A percentile compares a stretch with the other conserved stretches of the same genome.
phyloP scores from a whole-genome alignment of 2,888 invertebrate species.

The Cheilosia pagana region DNA sequence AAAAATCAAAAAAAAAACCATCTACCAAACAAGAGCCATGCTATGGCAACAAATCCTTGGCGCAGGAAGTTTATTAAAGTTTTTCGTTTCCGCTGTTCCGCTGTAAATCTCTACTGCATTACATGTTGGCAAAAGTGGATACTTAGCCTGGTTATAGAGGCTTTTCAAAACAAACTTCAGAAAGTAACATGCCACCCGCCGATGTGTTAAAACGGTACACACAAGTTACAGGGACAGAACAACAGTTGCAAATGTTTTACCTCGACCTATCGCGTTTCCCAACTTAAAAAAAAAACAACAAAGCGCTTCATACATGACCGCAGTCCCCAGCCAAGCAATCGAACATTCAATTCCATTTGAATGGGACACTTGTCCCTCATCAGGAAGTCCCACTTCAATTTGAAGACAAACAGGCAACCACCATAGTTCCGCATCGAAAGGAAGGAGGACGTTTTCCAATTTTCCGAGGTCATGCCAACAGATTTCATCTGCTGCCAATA shows the following conservation, averaged over 20 bases:
- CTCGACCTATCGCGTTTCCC: neutral
- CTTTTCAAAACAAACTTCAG: neutral
- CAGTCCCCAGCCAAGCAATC: neutral
- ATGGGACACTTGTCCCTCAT: neutral
- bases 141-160: constrained; percentile 10
- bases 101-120: constrained; percentile 1
- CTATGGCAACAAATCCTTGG: constrained; percentile 9
- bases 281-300: neutral
- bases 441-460: constrained; percentile 27
- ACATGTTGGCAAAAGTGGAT: neutral
- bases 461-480: constrained; percentile 57
- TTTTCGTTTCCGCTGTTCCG: neutral
- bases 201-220: no score
- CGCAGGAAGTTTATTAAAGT: neutral
- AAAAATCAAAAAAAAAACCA: neutral
- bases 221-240: no score
- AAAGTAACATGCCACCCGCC: no score
- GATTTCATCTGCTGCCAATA: constrained; percentile 74
- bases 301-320: neutral
- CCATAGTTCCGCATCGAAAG: constrained; percentile 9
- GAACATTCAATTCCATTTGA: neutral
- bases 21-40: constrained; percentile 2
- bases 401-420: constrained; percentile 26
- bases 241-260: no score
- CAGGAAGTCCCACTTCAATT: constrained; percentile 53